phyloP scores from a whole-genome alignment of 2,888 invertebrate species.

The Nymphalis polychloros region DNA sequence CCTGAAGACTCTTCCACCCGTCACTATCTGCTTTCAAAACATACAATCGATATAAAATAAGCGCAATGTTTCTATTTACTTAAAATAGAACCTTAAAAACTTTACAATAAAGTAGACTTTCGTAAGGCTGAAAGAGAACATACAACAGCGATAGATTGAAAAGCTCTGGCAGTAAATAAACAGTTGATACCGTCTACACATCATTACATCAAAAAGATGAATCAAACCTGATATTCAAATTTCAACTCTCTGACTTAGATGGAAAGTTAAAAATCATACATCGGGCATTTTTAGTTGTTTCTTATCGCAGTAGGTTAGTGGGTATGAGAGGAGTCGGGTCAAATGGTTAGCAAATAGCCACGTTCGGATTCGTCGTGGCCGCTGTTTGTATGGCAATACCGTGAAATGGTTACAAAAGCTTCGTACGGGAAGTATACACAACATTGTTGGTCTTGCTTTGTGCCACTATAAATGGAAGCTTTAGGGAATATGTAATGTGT shows the following conservation, averaged over 20 bases:
- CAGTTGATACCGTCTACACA: conserved; percentile 78
- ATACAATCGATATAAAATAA: conserved; percentile 42
- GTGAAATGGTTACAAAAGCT: conserved; percentile 68
- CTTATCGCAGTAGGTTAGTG: conserved; percentile 75
- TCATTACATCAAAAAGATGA: conserved; percentile 75
- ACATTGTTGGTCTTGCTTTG: conserved; percentile 56
- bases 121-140: conserved; percentile 41
- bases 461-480: conserved; percentile 53
- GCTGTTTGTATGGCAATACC: conserved; percentile 59
- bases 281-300: conserved; percentile 45
- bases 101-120: conserved; percentile 48
- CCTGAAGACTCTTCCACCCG: conserved; percentile 74
- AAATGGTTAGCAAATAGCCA: conserved; percentile 72
- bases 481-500: conserved; percentile 8
- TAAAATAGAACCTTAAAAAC: conserved; percentile 43
- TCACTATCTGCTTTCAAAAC: conserved; percentile 53
- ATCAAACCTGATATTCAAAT: conserved; percentile 57
- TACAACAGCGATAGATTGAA: conserved; percentile 49
- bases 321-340: conserved; percentile 71
- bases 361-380: conserved; percentile 66
- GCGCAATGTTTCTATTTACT: conserved; percentile 19
- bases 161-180: conserved; percentile 70
- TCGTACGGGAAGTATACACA: conserved; percentile 43
- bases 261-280: conserved; percentile 60
- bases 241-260: conserved; percentile 54